Conservation (phyloP, 2,113 vertebrate species). For the Hippocampus guttulatus region DNA sequence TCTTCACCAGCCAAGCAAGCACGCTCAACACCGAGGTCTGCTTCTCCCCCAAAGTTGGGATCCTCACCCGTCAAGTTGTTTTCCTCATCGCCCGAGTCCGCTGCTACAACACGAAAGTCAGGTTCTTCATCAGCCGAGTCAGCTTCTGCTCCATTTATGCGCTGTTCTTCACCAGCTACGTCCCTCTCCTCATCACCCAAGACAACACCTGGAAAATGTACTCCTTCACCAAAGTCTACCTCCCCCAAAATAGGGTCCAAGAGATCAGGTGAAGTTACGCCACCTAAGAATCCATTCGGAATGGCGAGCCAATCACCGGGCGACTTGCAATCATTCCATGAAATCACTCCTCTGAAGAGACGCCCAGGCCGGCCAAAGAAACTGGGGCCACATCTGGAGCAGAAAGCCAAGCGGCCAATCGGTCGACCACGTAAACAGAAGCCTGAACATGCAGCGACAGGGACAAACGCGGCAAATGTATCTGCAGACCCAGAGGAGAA, state of each 20-base stretch:
- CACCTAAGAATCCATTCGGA: conserved; percentile 36
- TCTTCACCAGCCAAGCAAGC: conserved; percentile 14
- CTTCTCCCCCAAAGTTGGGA: neutral
- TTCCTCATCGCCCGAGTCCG: conserved; percentile 4
- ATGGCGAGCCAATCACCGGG: conserved; percentile 34
- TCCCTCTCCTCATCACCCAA: conserved; percentile 14
- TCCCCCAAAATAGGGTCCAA: conserved; percentile 46
- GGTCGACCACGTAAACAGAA: conserved; percentile 87
- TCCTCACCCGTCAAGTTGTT: conserved; percentile 6
- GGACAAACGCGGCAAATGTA: conserved; percentile 33
- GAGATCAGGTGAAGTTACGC: conserved; percentile 47
- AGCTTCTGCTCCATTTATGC: conserved; percentile 5
- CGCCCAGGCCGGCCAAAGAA: conserved; percentile 92
- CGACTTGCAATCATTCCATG: conserved; percentile 32
- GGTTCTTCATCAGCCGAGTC: conserved; percentile 8
- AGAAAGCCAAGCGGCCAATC: conserved; percentile 86
- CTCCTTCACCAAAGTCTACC: conserved; percentile 31
- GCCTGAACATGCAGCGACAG: conserved; percentile 33
- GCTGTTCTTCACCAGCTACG: conserved; percentile 14
- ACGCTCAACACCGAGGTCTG: conserved; percentile 6
- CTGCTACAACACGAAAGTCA: neutral
- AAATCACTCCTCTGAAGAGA: conserved; percentile 78
- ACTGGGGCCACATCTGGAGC: conserved; percentile 82
- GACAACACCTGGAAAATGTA: conserved; percentile 32
- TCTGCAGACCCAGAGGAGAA: conserved; percentile 60